These are phyloP conservation scores for Andrena bicolor DNA, from an alignment of 2,888 invertebrate genomes.

Conservation along the genomic window DNA sequence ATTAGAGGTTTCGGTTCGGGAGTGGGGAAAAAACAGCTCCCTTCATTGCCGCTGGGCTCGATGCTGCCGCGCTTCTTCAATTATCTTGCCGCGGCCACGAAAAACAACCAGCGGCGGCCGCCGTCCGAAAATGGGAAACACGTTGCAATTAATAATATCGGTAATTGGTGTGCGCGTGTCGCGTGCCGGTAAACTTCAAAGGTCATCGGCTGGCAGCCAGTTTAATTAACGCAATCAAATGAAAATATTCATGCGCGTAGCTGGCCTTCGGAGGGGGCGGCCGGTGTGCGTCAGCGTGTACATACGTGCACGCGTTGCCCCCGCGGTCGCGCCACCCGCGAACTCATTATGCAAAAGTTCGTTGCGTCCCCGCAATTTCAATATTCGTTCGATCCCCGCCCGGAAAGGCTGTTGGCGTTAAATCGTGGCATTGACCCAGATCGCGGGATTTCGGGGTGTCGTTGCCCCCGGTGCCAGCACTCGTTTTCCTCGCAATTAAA, in stretches of 20 bases:
- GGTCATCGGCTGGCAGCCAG: slow-evolving; percentile 77
- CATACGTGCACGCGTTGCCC: slow-evolving; percentile 31
- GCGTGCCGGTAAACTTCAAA: slow-evolving; percentile 78
- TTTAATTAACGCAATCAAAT: slow-evolving; percentile 82
- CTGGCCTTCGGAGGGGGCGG: slow-evolving; percentile 25
- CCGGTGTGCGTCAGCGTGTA: slow-evolving; percentile 21
- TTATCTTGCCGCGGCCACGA: slow-evolving; percentile 33
- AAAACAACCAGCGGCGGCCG: slow-evolving; percentile 24
- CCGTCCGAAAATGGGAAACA: slow-evolving; percentile 62
- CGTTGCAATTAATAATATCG: slow-evolving; percentile 76
- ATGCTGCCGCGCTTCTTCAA: slow-evolving; percentile 33
- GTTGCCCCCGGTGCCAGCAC: not conserved
- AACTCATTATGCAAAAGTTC: slow-evolving; percentile 83
- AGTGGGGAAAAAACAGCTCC: not conserved
- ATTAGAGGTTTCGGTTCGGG: not conserved
- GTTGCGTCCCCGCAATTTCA: slow-evolving; percentile 79
- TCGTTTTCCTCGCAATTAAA: slow-evolving; percentile 17
- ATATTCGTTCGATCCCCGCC: slow-evolving; percentile 78
- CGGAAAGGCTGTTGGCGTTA: slow-evolving; percentile 73
- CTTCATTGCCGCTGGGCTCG: not conserved
- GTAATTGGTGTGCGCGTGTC: slow-evolving; percentile 74
- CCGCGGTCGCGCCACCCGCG: slow-evolving; percentile 55
- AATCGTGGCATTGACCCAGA: slow-evolving; percentile 82
- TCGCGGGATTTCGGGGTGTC: slow-evolving; percentile 57
- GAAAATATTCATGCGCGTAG: slow-evolving; percentile 79